Percentiles rank a stretch among this genome's conserved stretches.
phyloP scores from a whole-genome alignment of 2,113 vertebrate genomes.

The Monarcha castaneiventris region DNA sequence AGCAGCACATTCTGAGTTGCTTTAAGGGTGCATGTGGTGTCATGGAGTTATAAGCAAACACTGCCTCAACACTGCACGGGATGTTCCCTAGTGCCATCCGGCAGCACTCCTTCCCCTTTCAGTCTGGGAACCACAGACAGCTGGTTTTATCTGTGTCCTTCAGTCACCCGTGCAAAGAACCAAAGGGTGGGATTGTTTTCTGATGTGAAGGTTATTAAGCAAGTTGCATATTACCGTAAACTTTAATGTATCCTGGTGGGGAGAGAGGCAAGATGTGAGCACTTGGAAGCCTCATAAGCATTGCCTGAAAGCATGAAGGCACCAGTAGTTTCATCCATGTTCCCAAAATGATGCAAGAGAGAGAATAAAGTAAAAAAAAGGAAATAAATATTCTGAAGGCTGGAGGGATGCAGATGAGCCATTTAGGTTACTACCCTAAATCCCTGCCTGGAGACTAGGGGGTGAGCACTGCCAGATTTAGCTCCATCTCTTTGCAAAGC shows the following conservation, averaged over 20 bases:
- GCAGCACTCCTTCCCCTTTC: background rate
- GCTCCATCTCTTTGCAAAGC: background rate
- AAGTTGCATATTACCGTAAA: background rate
- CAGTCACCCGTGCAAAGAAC: background rate
- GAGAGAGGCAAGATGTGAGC: background rate
- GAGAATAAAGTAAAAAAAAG: background rate
- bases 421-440: background rate
- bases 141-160: background rate
- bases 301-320: background rate
- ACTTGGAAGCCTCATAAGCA: background rate
- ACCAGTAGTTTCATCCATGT: background rate
- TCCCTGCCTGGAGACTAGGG: background rate
- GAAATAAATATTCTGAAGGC: background rate
- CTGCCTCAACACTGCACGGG: fast-evolving
- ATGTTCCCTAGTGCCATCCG: background rate
- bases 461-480: background rate
- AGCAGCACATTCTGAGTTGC: background rate
- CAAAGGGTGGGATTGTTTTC: background rate
- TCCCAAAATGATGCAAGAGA: background rate
- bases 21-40: fast-evolving
- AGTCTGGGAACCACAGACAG: background rate
- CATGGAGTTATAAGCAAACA: no score
- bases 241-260: background rate
- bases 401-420: background rate
- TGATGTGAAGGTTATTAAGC: background rate